Evolutionary conservation across 1,140 invertebrate species (phyloP), one percentile per base, ranked within the genome.

Genomic region (Apis dorsata): DNA sequence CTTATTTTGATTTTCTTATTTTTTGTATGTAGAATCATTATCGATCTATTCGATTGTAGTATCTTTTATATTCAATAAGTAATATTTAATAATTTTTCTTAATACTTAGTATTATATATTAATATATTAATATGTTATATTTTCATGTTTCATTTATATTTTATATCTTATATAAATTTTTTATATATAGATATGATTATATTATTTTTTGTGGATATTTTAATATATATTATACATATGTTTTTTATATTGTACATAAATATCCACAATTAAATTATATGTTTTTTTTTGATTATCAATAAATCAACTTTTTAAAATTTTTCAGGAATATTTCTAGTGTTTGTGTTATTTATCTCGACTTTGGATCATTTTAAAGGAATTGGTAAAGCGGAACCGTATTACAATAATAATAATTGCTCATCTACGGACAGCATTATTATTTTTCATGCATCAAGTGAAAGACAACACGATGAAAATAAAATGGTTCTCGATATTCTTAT

Each of bases 341-440:
- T 34, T 34, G 2, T 34, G 2, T 68, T 83, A 63, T 74, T 78
- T 7, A 53, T 68, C n/a, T 86, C 90, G 70, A 81, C 74, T 57
- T 77, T 87, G 69, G 81, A 81, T 15, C 49, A 65, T 3, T n/a
- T 77, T 51, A 88, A 92, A 79, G 72, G 90, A 51, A 83, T 71
- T 51, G 28, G 81, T 34, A 86, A 89, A 9, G 19, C 84, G 3
- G 85, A 91, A 79, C 75, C 83, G 24, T 82, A 63, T 59, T 78
- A 86, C 34, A 88, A 66, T 72, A 69, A 24, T 49, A 76, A 81
- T 57, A 91, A 93, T 83, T 91, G 90, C 57, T 87, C 90, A 12
- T 90, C 90, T 13, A 90, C 89, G 0, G 91, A 91, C 44, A 90
- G 82, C 66, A 88, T 89, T 2, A 87, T 88, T n/a, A 80, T 86